These are phyloP conservation scores for Halocynthia roretzi DNA, from an alignment of 23 tunicate species.

Conservation along the genomic window DNA sequence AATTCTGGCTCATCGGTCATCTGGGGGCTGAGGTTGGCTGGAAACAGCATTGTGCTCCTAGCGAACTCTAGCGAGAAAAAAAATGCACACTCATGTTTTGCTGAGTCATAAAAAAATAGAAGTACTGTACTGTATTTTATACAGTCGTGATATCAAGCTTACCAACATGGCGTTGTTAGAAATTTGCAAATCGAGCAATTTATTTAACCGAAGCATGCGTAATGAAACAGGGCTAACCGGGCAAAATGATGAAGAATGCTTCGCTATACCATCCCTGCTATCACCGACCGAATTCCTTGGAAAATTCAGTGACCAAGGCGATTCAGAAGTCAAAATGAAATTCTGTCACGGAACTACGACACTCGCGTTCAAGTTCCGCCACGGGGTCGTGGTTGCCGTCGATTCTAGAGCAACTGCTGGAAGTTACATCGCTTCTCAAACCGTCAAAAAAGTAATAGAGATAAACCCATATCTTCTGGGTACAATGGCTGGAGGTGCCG, in stretches of 20 bases:
- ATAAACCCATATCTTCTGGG: conserved; percentile 99
- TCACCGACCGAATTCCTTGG: conserved; percentile 1
- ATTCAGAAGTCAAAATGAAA: conserved; percentile 58
- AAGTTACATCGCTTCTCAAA: conserved; percentile 96
- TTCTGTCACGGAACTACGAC: conserved; percentile 96
- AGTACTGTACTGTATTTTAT: no score
- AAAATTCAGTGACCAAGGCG: conserved; percentile 32
- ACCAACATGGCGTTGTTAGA: no score
- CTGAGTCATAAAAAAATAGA: no score
- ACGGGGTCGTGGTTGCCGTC: conserved; percentile 96
- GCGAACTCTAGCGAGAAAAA: no score
- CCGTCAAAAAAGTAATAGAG: conserved; percentile 97
- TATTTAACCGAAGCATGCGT: no score
- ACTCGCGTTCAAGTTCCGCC: conserved; percentile 90
- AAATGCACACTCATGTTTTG: no score
- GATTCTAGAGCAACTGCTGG: conserved; percentile 99
- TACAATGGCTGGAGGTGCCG: conserved; percentile 99
- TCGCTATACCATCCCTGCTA: conserved; percentile 2
- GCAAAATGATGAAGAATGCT: background rate
- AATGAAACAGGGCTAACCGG: background rate
- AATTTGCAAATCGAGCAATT: no score
- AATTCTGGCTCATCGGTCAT: no score
- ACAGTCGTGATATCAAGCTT: no score
- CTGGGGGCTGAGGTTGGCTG: no score
- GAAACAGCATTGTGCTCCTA: no score